Evolutionary conservation across 2,113 vertebrate species (phyloP), one percentile per base, ranked within the genome.

Genomic region (Python bivittatus): DNA sequence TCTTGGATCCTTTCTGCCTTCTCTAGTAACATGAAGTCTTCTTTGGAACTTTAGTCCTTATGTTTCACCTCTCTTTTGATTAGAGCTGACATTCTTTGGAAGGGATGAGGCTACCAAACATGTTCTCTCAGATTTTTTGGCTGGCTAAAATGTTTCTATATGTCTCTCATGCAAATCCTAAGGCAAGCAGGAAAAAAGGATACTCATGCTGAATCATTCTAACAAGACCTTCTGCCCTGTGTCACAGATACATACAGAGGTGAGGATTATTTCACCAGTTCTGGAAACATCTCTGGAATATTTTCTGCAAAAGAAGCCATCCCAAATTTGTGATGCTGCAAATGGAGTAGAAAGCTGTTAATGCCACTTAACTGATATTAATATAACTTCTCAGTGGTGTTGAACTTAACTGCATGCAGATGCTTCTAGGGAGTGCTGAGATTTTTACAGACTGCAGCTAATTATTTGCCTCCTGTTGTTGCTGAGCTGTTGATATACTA

Each of bases 301-400:
- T 85, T 91, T 0, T 0, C 12, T 85, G 52, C 48, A 0, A 0
- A 0, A 48, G 48, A 60, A n/a, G 22, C 57, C 42, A 44, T 86
- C 83, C 42, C 23, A 72, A 92, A 1, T 0, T 64, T 60, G 79
- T 38, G 22, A 56, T 0, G 29, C 6, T 29, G 20, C 11, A 91
- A 88, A 0, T 61, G 25, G 0, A 0, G 38, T 23, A 86, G 20
- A 52, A 84, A 22, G n/a, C 20, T 56, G 10, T 29, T 60, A 6
- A 23, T 27, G 2, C 60, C 72, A 29, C 1, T 61, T 92, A 87
- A 42, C 91, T 87, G n/a, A 42, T 86, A n/a, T 53, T 25, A 13
- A 13, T 85, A 12, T 1, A 85, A 15, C 11, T 53, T 33, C 79
- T 11, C 25, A 56, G 83, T 91, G 1, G 29, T 84, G 89, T 91